phyloP scores from a whole-genome alignment of 2,888 invertebrate genomes.

The Branchellion lobata region DNA sequence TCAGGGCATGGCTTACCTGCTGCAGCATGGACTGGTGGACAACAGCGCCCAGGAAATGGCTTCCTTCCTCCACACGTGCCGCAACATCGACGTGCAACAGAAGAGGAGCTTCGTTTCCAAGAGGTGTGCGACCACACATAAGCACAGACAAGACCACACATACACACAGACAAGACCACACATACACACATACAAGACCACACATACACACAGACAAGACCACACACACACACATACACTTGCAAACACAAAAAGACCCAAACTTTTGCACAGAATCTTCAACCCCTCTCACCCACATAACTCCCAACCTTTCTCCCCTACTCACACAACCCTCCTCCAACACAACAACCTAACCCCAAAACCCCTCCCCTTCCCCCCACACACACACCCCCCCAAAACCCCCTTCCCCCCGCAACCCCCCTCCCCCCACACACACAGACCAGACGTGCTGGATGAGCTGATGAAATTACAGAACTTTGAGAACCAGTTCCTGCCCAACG shows the following conservation, averaged over 20 bases:
- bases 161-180: neutral
- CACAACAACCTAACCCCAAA: no score
- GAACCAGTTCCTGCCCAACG: conserved; percentile 64
- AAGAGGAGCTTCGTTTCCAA: conserved; percentile 61
- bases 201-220: neutral
- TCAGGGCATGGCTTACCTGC: conserved; percentile 63
- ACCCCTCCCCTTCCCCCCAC: no score
- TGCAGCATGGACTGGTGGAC: conserved; percentile 60
- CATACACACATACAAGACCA: conserved; percentile 52
- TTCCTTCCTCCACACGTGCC: conserved; percentile 61
- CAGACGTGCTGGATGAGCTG: conserved; percentile 60
- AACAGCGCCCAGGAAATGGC: conserved; percentile 63
- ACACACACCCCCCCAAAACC: neutral
- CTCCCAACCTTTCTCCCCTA: no score
- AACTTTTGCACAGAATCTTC: no score
- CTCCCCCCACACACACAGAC: conserved; percentile 55
- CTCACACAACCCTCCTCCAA: no score
- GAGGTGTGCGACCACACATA: conserved; percentile 55
- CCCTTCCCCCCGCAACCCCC: no score
- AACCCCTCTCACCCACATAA: no score
- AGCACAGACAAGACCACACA: neutral
- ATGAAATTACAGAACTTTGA: conserved; percentile 63
- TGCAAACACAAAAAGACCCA: neutral
- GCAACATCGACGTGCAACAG: conserved; percentile 59
- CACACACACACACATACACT: conserved; percentile 53